These are phyloP conservation scores for Xiphias gladius DNA, from an alignment of 2,113 vertebrate species.

Conservation along the genomic window DNA sequence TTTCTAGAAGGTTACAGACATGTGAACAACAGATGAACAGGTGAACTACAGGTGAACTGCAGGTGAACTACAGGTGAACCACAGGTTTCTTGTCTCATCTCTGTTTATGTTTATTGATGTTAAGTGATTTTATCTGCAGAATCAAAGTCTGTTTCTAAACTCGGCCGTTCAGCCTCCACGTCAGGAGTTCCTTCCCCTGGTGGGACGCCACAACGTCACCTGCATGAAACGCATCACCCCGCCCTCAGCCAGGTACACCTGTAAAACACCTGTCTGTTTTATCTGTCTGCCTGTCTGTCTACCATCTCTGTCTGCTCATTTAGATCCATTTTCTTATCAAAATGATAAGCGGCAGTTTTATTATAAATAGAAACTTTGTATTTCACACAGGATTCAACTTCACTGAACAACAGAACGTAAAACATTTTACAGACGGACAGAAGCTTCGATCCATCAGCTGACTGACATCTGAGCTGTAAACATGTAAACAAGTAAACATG, in stretches of 20 bases:
- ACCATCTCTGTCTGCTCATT: not conserved
- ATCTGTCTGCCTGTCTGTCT: slow-evolving; percentile 67
- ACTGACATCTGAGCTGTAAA: slow-evolving; percentile 30
- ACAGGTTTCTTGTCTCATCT: slow-evolving; percentile 55
- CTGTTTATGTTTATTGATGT: not conserved
- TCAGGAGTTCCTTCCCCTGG: slow-evolving; percentile 93
- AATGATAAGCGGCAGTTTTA: not conserved
- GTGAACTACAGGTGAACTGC: not conserved
- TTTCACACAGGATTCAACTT: slow-evolving; percentile 61
- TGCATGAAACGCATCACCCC: slow-evolving; percentile 84
- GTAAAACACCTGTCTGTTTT: slow-evolving; percentile 76
- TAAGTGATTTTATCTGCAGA: slow-evolving; percentile 79
- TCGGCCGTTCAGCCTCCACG: slow-evolving; percentile 93
- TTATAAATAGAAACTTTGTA: slow-evolving; percentile 15
- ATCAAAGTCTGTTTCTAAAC: slow-evolving; percentile 88
- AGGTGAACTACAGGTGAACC: not conserved
- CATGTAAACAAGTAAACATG: not conserved
- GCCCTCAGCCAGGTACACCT: slow-evolving; percentile 90
- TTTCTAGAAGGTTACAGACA: no score
- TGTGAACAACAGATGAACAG: not conserved
- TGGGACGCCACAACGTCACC: slow-evolving; percentile 88
- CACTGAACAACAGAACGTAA: slow-evolving; percentile 28
- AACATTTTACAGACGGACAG: slow-evolving; percentile 17
- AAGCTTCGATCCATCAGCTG: slow-evolving; percentile 40
- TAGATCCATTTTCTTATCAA: not conserved